Base-by-base conservation (phyloP, 2,113 vertebrate species). In the Rhinolophus sinicus region DNA sequence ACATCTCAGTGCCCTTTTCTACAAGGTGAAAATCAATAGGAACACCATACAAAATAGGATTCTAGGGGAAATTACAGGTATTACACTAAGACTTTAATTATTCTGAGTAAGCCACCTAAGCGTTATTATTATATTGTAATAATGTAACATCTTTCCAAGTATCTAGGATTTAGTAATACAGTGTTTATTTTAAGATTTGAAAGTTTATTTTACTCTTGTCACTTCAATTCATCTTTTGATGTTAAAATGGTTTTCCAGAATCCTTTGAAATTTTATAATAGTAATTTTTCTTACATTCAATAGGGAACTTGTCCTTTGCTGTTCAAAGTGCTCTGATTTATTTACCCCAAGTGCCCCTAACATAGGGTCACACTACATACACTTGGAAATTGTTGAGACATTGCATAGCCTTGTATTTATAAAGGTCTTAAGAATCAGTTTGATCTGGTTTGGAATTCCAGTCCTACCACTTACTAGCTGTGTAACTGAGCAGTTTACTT, bases 201-300 rank as follows among this genome's bases (percentile, higher is more conserved):
- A 91, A 72, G 40, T 77, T 91, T 94, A 60, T 82, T 97, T 84
- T 80, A 91, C 56, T 94, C 22, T 64, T 82, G 6, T 15, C 44
- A 33, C 44, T 77, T 78, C 28, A 58, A 0, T 93, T 93, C 10
- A 35, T 9, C 40, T 82, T 77, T 89, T 86, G 69, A 21, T 85
- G 18, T 81, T 85, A 76, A 95, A 86, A 73, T 93, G 54, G 16
- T 95, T 93, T 88, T 82, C 77, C 94, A 85, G 38, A 96, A 81
- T 90, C 38, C 21, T 88, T 90, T 56, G 30, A 69, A 78, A 65
- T 85, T 94, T 92, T 95, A 2, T 84, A 44, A 44, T 44, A 75
- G 15, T 69, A n/a, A 24, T 56, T 50, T 95, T 54, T 85, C 47
- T 72, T 84, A 30, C 33, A 67, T 84, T 76, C 33, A 81, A 4